A percentile compares a stretch with the other conserved stretches of the same genome.
phyloP scores from a whole-genome alignment of 1,140 invertebrate species.

The Drosophila parabipectinata region DNA sequence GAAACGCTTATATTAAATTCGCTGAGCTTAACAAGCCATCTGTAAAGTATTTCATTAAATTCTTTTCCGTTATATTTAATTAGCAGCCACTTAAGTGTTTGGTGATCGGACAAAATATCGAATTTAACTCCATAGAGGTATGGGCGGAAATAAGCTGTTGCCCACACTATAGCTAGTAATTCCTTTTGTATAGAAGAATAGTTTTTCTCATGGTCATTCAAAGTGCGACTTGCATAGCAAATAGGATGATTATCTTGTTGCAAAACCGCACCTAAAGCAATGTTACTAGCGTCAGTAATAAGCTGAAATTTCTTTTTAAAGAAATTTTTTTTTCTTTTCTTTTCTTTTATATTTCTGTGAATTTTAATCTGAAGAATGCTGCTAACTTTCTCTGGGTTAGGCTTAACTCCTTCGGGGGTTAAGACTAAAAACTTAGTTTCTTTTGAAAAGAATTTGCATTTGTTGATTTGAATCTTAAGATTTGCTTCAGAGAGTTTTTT shows the following conservation, averaged over 20 bases:
- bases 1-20: not conserved
- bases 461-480: too few relatives aligned
- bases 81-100: not conserved
- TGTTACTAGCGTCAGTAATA: conserved; percentile 1
- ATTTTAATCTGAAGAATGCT: conserved; percentile 5
- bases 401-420: not conserved
- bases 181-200: conserved; percentile 2
- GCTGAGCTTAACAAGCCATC: too few relatives aligned
- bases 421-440: too few relatives aligned
- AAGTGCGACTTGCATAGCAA: conserved; percentile 3
- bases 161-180: conserved; percentile 4
- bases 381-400: not conserved
- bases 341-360: conserved; percentile 1
- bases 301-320: not conserved
- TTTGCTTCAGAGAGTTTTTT: too few relatives aligned
- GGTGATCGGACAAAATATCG: conserved; percentile 2
- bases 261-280: not conserved
- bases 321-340: too few relatives aligned
- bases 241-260: conserved; percentile 6
- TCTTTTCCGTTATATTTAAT: conserved; percentile 6
- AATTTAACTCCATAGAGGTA: conserved; percentile 2
- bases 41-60: conserved; percentile 1
- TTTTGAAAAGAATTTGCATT: too few relatives aligned
- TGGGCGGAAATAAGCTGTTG: conserved; percentile 4
- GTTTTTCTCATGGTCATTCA: conserved; percentile 5